Conservation (phyloP, 1,140 invertebrate species). For the Drosophila nigrodunni region DNA sequence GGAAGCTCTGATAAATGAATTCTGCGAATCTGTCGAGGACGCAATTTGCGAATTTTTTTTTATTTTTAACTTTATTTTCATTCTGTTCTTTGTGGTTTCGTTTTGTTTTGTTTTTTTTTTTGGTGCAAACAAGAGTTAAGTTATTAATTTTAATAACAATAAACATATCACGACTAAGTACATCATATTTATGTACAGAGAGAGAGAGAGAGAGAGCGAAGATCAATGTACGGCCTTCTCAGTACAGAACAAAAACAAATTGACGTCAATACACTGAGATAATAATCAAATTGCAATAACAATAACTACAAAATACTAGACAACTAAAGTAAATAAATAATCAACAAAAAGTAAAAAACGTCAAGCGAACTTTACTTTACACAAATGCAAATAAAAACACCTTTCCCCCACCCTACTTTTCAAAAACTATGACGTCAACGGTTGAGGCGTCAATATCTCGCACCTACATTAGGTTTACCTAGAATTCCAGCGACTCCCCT, state of each 20-base stretch:
- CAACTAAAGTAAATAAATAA: constrained; percentile 45
- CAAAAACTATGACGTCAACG: constrained; percentile 36
- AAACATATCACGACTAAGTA: constrained; percentile 48
- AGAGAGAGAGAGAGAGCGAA: background rate
- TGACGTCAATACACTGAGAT: constrained; percentile 74
- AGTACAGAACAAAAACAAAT: constrained; percentile 62
- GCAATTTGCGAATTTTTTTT: constrained; percentile 49
- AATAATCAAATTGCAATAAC: constrained; percentile 68
- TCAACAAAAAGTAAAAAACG: constrained; percentile 34
- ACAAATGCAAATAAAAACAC: constrained; percentile 42
- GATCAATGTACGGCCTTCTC: constrained; percentile 58
- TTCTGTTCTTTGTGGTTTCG: background rate
- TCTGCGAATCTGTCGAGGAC: constrained; percentile 71
- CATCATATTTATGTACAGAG: constrained; percentile 46
- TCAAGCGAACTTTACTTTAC: constrained; percentile 44
- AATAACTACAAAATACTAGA: constrained; percentile 35
- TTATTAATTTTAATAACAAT: constrained; percentile 59
- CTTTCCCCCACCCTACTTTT: background rate
- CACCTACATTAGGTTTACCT: constrained; percentile 11
- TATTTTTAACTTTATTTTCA: constrained; percentile 21
- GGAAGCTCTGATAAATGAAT: constrained; percentile 72
- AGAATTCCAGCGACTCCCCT: constrained; percentile 12
- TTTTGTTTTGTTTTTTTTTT: background rate
- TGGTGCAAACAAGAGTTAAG: constrained; percentile 34
- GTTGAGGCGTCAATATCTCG: constrained; percentile 21